Conservation (phyloP, 2,797 vertebrate species). For the Oreochromis grahami region DNA sequence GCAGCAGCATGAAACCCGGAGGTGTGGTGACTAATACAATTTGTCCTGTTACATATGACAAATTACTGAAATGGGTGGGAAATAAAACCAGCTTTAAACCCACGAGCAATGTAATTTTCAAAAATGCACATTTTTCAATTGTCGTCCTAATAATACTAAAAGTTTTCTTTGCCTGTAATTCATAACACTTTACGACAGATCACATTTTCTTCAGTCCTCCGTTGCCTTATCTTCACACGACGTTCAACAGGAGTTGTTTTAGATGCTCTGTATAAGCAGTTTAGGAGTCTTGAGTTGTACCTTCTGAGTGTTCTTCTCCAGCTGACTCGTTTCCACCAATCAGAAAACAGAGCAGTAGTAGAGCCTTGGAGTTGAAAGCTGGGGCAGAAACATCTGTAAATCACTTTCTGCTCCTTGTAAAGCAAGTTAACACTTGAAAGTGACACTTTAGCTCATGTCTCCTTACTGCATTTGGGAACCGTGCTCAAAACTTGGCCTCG, state of each 20-base stretch:
- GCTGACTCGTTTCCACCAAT: background rate
- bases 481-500: background rate
- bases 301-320: background rate
- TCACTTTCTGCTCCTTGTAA: constrained; percentile 11
- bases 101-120: background rate
- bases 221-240: no score
- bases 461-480: background rate
- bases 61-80: background rate
- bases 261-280: background rate
- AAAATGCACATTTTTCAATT: background rate
- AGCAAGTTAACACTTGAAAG: background rate
- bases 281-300: background rate
- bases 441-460: background rate
- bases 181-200: background rate
- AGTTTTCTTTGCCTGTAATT: background rate
- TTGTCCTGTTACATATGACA: background rate
- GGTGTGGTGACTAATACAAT: background rate
- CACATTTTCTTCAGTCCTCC: no score
- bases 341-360: background rate
- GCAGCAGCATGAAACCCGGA: background rate
- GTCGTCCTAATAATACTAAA: background rate
- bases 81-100: background rate
- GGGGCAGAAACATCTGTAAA: background rate
- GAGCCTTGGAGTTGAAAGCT: background rate
- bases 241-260: no score